Evolutionary conservation across 2,113 vertebrate genomes (phyloP), one percentile per base, ranked within the genome.

Genomic region (Pangasianodon gigas): DNA sequence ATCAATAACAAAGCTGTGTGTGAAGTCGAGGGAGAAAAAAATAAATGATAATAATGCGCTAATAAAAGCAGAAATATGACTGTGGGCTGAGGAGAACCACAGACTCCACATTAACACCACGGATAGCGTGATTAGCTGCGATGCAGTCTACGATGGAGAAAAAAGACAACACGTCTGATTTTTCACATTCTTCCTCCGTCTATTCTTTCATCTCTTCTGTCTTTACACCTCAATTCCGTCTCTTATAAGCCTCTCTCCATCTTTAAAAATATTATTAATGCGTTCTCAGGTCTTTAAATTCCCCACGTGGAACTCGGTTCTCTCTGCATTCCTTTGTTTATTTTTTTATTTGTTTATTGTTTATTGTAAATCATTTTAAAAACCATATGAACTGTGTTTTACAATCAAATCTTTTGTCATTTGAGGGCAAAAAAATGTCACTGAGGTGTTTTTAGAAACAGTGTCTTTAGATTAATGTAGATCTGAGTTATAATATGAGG

Each of bases 1-100:
- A 96, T 96, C 95, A 93, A 96, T 95, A 94, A 54, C 41, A 87
- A 88, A 86, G 94, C 92, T 58, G 84, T 65, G 54, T 75, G 89
- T 87, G 85, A 83, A 90, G 84, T 29, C 77, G 32, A 67, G 46
- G 60, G 81, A 46, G 75, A 18, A 71, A 69, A 58, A 62, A 90
- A 51, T 52, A 80, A 85, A 80, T 19, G 82, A 84, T 29, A 84
- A 89, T 84, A 88, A 88, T 65, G 74, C 56, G 56, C 86, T 80
- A 80, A 87, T 80, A 62, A 88, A 74, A 44, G 51, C 37, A 81
- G 75, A 51, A 58, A 52, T 52, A 26, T 32, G 29, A 80, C 77
- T 52, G 79, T 32, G 18, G 79, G 79, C 46, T 81, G 48, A 81
- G 48, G 26, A 81, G 29, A 81, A 81, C 48, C 79, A 52, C 79